Base-by-base conservation (phyloP, 1,140 invertebrate genomes). In the Lordiphosa collinella region DNA sequence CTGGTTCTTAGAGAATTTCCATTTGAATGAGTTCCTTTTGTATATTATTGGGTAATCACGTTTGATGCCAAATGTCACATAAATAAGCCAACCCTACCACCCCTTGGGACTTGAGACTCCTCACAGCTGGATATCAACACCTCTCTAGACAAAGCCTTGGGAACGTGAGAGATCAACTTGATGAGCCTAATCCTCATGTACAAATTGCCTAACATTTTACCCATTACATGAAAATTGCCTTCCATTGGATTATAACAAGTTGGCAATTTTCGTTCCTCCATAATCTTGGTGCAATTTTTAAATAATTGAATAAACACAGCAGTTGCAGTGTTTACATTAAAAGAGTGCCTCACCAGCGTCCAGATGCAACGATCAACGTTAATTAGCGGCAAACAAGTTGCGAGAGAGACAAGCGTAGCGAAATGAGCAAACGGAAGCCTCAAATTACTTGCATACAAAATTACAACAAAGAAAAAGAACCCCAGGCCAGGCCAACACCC, bases 271-370 rank as follows among this genome's bases (percentile, higher is more conserved):
- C 40, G 52, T 32, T 22, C 16, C 37, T 32, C 37, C 7, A 25
- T 31, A 68, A 70, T 82, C 78, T 57, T 56, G 32, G 41, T 41
- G 55, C 53, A 44, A 44, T 74, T 80, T 29, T 29, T 29, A 29
- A 29, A 29, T 80, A 80, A 80, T 80, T 80, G 76, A 80, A 80
- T 80, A 80, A 80, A 80, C 76, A 64, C 76, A 40, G 70, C 70
- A 60, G 53, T 82, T 80, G 80, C 62, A 75, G 59, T 82, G 75
- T 80, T 80, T 80, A 70, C 65, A 80, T 75, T 66, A 66, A n/a
- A 10, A 61, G 37, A 68, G 50, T 46, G 44, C 48, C 41, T 59
- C 29, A 35, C 11, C 16, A 36, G 52, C n/a, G n/a, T 18, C 25
- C 22, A 40, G 18, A 47, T 29, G 14, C 36, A 35, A n/a, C 37